Conservation (phyloP, 2,888 invertebrate species). For the Ectemnius lituratus region DNA sequence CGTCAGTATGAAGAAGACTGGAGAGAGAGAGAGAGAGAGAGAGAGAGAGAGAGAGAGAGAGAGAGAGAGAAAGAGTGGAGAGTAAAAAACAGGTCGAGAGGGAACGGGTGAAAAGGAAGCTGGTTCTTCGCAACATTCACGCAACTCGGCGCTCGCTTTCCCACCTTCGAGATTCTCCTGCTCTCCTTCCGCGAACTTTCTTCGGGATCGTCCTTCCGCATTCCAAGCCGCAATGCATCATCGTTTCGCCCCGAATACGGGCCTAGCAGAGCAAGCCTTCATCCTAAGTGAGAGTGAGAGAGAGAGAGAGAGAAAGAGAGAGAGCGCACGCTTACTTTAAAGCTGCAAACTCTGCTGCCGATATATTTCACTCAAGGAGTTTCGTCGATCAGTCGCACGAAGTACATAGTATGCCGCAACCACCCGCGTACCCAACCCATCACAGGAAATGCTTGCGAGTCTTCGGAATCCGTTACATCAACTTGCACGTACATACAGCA, state of each 20-base stretch:
- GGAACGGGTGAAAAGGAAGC: slow-evolving; percentile 17
- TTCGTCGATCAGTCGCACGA: no score
- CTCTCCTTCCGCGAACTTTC: slow-evolving; percentile 10
- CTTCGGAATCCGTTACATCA: no score
- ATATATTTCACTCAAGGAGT: no score
- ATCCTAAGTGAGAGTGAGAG: no score
- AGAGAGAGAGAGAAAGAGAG: no score
- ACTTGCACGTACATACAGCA: no score
- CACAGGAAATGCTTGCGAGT: no score
- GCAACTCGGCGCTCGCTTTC: background rate
- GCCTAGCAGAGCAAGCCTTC: background rate
- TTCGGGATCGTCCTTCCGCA: slow-evolving; percentile 17
- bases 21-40: no score
- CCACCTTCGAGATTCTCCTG: background rate
- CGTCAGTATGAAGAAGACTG: background rate
- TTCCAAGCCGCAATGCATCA: slow-evolving; percentile 45
- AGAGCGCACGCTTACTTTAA: background rate
- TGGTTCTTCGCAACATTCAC: slow-evolving; percentile 10
- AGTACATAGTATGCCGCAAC: no score
- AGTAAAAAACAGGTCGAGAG: slow-evolving; percentile 16
- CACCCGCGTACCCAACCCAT: no score
- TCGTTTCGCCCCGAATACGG: slow-evolving; percentile 24
- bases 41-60: no score
- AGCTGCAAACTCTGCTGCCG: slow-evolving; percentile 9
- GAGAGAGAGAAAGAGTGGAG: background rate